phyloP scores from a whole-genome alignment of 2,797 vertebrate species.

The Lithobates sylvaticus region DNA sequence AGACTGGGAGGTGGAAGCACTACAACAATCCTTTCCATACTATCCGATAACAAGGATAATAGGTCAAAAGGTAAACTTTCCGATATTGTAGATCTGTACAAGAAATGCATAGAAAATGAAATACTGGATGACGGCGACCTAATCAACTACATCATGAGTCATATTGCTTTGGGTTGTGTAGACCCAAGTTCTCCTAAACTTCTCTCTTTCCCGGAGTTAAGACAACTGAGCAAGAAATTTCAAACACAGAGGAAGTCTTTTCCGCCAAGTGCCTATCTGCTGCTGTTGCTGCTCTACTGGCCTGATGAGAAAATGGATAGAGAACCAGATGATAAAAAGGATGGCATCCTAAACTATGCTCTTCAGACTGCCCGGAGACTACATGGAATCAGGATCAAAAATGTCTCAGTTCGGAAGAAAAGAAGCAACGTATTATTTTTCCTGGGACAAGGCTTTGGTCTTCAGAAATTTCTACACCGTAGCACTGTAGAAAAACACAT shows the following conservation, averaged over 20 bases:
- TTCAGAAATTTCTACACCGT: slow-evolving; percentile 74
- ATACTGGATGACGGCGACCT: slow-evolving; percentile 75
- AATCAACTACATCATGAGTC: slow-evolving; percentile 76
- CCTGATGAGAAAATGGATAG: slow-evolving; percentile 78
- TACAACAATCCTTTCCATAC: slow-evolving; percentile 78
- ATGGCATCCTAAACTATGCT: slow-evolving; percentile 74
- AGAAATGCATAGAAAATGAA: slow-evolving; percentile 67
- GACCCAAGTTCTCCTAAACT: slow-evolving; percentile 70
- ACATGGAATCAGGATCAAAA: slow-evolving; percentile 76
- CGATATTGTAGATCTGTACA: slow-evolving; percentile 76
- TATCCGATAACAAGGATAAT: slow-evolving; percentile 71
- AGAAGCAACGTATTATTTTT: slow-evolving; percentile 81
- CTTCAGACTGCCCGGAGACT: slow-evolving; percentile 74
- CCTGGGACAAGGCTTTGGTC: slow-evolving; percentile 75
- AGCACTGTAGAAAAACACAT: slow-evolving; percentile 73
- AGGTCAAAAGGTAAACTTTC: slow-evolving; percentile 70
- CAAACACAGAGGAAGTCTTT: slow-evolving; percentile 69
- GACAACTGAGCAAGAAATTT: slow-evolving; percentile 75
- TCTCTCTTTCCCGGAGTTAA: slow-evolving; percentile 70
- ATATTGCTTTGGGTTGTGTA: slow-evolving; percentile 78
- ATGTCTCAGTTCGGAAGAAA: slow-evolving; percentile 77
- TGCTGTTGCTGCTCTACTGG: slow-evolving; percentile 83
- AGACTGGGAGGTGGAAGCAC: slow-evolving; percentile 79
- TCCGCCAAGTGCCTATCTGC: slow-evolving; percentile 75
- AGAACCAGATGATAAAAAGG: slow-evolving; percentile 73